A percentile compares a stretch with the other conserved stretches of the same genome.
Evolutionary conservation across 2,113 vertebrate genomes (phyloP).

Genomic region (Condylura cristata): DNA sequence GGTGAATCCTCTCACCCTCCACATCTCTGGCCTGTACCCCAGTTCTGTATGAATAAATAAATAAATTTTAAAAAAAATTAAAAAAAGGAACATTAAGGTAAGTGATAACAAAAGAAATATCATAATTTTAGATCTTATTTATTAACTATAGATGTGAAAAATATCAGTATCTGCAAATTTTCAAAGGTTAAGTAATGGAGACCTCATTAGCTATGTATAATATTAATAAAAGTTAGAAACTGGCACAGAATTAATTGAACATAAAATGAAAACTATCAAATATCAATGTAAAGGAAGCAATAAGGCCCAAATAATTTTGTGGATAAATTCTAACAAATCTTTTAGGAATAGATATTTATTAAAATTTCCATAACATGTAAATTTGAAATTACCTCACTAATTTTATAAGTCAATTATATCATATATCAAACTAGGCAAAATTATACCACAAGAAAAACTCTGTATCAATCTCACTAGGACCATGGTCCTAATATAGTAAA

Average conservation of each 20-base stretch:
- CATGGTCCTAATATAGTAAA: neutral
- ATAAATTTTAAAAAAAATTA: too few species aligned
- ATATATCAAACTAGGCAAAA: neutral
- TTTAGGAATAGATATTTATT: slow-evolving; percentile 37
- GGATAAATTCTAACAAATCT: neutral
- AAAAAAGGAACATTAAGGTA: neutral
- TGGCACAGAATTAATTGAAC: neutral
- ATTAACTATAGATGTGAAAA: neutral
- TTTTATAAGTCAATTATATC: neutral
- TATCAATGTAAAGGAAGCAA: neutral
- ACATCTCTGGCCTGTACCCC: too few species aligned
- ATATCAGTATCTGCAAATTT: neutral
- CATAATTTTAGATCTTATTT: neutral
- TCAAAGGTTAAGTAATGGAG: neutral
- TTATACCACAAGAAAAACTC: neutral
- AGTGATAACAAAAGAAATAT: neutral
- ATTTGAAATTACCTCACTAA: neutral
- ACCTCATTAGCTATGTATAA: neutral
- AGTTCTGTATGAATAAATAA: too few species aligned
- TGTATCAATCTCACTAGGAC: neutral
- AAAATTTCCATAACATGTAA: neutral
- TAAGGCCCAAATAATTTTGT: neutral
- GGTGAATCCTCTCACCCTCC: too few species aligned
- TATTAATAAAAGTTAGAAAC: neutral
- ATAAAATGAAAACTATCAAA: neutral